These are phyloP conservation scores for Gibbula magus DNA, from an alignment of 2,888 invertebrate genomes.

Conservation along the genomic window DNA sequence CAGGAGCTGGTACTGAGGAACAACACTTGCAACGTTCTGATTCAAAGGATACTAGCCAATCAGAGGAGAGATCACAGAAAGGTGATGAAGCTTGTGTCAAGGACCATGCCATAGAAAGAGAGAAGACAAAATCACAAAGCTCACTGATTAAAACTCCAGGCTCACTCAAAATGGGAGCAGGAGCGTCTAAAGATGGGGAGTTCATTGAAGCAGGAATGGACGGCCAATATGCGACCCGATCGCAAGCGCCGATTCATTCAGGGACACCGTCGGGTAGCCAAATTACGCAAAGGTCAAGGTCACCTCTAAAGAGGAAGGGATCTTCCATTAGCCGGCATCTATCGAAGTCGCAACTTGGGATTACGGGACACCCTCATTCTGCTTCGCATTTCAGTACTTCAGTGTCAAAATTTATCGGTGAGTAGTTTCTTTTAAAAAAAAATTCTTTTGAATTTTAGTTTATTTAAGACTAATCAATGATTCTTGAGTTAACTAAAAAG, in stretches of 20 bases:
- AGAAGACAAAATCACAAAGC: background rate
- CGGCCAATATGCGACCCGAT: constrained; percentile 46
- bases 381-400: background rate
- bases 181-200: constrained; percentile 60
- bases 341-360: constrained; percentile 36
- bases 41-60: background rate
- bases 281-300: constrained; percentile 30
- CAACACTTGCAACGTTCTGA: background rate
- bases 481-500: too few relatives aligned
- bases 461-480: background rate
- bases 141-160: background rate
- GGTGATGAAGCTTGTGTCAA: background rate
- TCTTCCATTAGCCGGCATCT: constrained; percentile 40
- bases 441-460: background rate
- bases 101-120: background rate
- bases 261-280: constrained; percentile 38
- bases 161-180: constrained; percentile 56
- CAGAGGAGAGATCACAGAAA: too few relatives aligned
- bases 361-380: background rate
- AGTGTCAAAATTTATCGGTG: constrained; percentile 19
- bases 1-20: background rate
- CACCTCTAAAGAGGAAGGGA: constrained; percentile 35
- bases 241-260: constrained; percentile 39
- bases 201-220: constrained; percentile 40
- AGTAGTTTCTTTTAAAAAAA: background rate